Evolutionary conservation across 1,140 invertebrate species (phyloP).

Genomic region (Stratiolaelaps scimitus): DNA sequence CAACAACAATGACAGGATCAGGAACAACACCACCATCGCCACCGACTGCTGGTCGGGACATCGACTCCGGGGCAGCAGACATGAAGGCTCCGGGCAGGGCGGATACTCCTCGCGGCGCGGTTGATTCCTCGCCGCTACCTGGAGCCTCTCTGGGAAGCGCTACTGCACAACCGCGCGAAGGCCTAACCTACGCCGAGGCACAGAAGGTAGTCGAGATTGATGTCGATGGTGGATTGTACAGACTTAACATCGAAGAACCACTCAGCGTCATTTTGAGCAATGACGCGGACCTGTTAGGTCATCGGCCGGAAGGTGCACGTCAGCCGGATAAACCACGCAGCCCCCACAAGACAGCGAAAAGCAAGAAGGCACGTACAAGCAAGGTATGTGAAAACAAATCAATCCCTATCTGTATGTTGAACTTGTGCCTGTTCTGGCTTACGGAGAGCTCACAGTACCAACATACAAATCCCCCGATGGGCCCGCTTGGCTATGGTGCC

Average conservation of each 20-base stretch:
- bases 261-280: constrained; percentile 39
- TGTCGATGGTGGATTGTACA: constrained; percentile 52
- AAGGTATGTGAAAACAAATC: too few species aligned
- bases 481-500: too few species aligned
- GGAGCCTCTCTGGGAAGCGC: constrained; percentile 41
- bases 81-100: neutral
- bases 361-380: neutral
- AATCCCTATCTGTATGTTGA: too few species aligned
- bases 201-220: constrained; percentile 72
- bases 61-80: constrained; percentile 38
- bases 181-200: constrained; percentile 58
- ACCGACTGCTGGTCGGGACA: constrained; percentile 35
- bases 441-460: too few species aligned
- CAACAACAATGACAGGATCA: too few species aligned
- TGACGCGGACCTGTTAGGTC: neutral
- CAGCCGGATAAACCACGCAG: constrained; percentile 5
- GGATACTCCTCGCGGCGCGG: neutral
- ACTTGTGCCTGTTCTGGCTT: too few species aligned
- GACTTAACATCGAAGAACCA: constrained; percentile 45
- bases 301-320: constrained; percentile 12
- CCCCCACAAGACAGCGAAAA: constrained; percentile 12
- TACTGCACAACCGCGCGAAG: constrained; percentile 39
- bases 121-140: constrained; percentile 34
- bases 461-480: too few species aligned
- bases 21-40: too few species aligned